Percentiles rank a stretch among this genome's conserved stretches.
Evolutionary conservation across 2,888 invertebrate genomes (phyloP).

Genomic region (Leptura quadrifasciata): DNA sequence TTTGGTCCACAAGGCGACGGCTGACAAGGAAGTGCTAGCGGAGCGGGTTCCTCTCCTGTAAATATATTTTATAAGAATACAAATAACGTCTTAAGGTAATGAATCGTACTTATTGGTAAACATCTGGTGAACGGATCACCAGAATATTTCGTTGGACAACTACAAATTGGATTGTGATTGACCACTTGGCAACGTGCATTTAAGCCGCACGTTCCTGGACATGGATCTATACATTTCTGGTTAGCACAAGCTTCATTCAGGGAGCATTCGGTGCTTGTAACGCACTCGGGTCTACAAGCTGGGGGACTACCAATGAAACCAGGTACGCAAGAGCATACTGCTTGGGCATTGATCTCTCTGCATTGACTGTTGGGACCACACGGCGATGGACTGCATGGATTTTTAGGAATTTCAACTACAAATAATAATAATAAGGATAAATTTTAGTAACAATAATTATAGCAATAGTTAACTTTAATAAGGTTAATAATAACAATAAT

Average conservation of each 20-base stretch:
- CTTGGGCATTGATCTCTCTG: slow-evolving; percentile 78
- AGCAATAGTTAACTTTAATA: no score
- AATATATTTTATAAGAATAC: slow-evolving; percentile 41
- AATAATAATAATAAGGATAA: slow-evolving; percentile 12
- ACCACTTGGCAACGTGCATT: slow-evolving; percentile 76
- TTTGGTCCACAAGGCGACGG: slow-evolving; percentile 85
- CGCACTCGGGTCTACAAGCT: slow-evolving; percentile 77
- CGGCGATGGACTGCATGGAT: slow-evolving; percentile 84
- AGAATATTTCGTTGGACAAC: slow-evolving; percentile 74
- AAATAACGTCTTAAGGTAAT: not conserved
- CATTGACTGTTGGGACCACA: slow-evolving; percentile 76
- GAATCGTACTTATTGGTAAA: slow-evolving; percentile 62
- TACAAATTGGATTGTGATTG: slow-evolving; percentile 79
- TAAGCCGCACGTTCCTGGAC: slow-evolving; percentile 77
- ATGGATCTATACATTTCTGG: slow-evolving; percentile 77
- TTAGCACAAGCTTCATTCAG: slow-evolving; percentile 74
- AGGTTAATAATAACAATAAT: no score
- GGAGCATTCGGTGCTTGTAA: slow-evolving; percentile 74
- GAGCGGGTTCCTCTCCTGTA: slow-evolving; percentile 71
- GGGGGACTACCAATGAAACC: slow-evolving; percentile 75
- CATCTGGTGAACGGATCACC: slow-evolving; percentile 77
- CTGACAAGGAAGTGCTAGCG: slow-evolving; percentile 79
- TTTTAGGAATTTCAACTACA: slow-evolving; percentile 59
- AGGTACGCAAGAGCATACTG: slow-evolving; percentile 75
- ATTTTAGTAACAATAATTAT: no score